Evolutionary conservation across 2,113 vertebrate species (phyloP).

Genomic region (Rattus rattus): DNA sequence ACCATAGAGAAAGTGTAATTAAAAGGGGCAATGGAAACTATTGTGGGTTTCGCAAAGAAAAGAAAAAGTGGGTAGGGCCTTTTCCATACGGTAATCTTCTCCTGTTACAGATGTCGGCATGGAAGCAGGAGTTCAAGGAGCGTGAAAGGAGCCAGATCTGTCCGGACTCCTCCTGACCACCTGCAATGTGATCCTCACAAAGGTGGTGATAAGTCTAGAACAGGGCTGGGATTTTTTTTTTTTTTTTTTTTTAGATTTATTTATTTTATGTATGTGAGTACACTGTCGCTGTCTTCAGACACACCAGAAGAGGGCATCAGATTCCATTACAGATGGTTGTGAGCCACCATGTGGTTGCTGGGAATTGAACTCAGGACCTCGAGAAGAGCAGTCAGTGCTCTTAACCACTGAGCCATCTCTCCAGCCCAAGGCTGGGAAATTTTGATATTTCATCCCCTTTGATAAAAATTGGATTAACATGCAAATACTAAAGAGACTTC

Average conservation of each 20-base stretch:
- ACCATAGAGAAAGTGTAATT: constrained; percentile 71
- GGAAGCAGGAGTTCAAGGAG: background rate
- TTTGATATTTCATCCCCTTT: background rate
- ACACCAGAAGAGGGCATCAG: too few species aligned
- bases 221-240: too few species aligned
- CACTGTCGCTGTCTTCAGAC: too few species aligned
- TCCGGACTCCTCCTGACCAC: background rate
- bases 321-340: too few species aligned
- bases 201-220: background rate
- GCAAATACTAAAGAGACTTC: constrained; percentile 11
- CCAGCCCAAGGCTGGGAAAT: background rate
- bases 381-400: too few species aligned
- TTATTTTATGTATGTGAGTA: too few species aligned
- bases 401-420: too few species aligned
- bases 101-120: constrained; percentile 48
- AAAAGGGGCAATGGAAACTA: constrained; percentile 76
- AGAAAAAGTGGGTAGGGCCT: background rate
- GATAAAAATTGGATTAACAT: constrained; percentile 33
- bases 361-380: too few species aligned
- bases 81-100: constrained; percentile 62
- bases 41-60: constrained; percentile 31
- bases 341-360: too few species aligned
- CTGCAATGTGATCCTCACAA: background rate
- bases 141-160: background rate
- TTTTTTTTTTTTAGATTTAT: too few species aligned